Evolutionary conservation across 2,888 invertebrate genomes (phyloP), one percentile per base, ranked within the genome.

Genomic region (Galerucella nymphaeae): DNA sequence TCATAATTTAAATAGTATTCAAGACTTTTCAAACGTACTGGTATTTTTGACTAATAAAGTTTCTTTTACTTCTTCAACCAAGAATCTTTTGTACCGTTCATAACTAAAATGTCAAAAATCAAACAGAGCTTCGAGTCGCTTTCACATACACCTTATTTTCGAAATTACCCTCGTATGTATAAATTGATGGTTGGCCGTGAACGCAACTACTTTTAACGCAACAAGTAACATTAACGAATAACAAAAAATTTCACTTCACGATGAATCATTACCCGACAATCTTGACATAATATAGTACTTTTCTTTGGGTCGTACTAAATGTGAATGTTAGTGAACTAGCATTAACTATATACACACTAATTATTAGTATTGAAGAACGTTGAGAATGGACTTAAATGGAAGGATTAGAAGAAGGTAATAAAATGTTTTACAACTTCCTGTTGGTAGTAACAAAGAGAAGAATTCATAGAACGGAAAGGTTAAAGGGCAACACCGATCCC

Each of bases 331-430:
- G n/a, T 23, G 59, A 10, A 59, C 20, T n/a, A 59, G 30, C 30
- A 6, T 30, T 30, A 30, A 59, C 30, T 23, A 59, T 16, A 23
- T 59, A 41, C 20, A 59, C 38, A 23, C 38, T 59, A 59, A 59
- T 59, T 64, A 64, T 64, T 45, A 20, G 65, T 53, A 65, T 53
- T 38, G 6, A 41, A 50, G 65, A 65, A 13, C 50, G n/a, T 42
- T 53, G 14, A 50, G 41, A 42, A 42, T 62, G 16, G 41, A 10
- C 53, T 65, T 65, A 65, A 65, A 53, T 53, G 53, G 65, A 48
- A 65, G 23, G 65, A 65, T 65, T 65, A 65, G 65, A 42, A 65
- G 65, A 42, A 64, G 45, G 53, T 65, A 53, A 65, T 65, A 65
- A 65, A 65, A 55, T 30, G 38, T 50, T 65, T 65, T 53, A 65